Base-by-base conservation (phyloP, 2,113 vertebrate species). In the Leptosomus discolor region DNA sequence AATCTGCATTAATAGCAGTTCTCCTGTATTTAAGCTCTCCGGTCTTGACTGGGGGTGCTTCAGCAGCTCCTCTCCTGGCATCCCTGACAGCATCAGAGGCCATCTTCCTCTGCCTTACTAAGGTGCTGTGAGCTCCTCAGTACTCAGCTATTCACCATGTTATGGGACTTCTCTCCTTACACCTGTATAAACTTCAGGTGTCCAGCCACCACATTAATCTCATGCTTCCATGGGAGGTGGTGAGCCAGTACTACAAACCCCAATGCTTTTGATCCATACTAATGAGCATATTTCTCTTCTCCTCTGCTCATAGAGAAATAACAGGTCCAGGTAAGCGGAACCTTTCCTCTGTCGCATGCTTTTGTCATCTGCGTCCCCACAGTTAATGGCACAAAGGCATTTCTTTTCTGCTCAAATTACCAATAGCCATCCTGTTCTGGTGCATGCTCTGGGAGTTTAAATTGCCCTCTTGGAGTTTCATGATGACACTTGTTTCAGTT, bases 301-400 rank as follows among this genome's bases (percentile, higher is more conserved):
- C 58, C 95, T 97, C 96, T 97, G 96, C 97, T 97, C 95, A 88
- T 97, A 98, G 97, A 98, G 97, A 97, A 97, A 97, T 97, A 97
- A 97, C 97, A 97, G 98, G 97, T 94, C 93, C 95, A 97, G 98
- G 98, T 98, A 98, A 98, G 98, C 96, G 8, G 19, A 95, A 92
- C 85, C 41, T 96, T 94, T 94, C 79, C 65, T 93, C 90, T 96
- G 57, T 91, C 9, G 95, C 96, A 97, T 97, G 95, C 81, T 97
- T 85, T 80, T 94, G 53, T 93, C 73, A 88, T 93, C 91, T 81
- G 87, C 10, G 46, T 94, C 70, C 93, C 89, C 67, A 64, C 83
- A 88, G 78, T 90, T 93, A 81, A 85, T 81, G 89, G 88, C 96
- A 96, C 89, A 91, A 95, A 96, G 89, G 58, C 26, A 6, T 88